phyloP scores from a whole-genome alignment of 2,888 invertebrate genomes.

The Glyphotaelius pellucidus region DNA sequence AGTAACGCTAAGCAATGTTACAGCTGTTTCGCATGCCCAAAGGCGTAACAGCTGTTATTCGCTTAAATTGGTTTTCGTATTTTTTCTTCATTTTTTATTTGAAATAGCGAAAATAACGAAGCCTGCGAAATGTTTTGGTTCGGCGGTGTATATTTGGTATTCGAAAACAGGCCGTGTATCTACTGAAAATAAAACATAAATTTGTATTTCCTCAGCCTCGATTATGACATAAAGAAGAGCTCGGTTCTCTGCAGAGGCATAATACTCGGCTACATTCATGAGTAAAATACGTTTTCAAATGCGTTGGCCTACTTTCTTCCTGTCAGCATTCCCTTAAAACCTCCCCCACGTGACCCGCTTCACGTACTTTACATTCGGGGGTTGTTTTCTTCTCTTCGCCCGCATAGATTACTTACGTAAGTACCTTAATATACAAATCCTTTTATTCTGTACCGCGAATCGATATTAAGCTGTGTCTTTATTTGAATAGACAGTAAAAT shows the following conservation, averaged over 20 bases:
- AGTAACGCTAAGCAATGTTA: background rate
- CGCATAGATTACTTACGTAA: slow-evolving; percentile 31
- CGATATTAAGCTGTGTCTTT: background rate
- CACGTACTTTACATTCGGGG: slow-evolving; percentile 41
- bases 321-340: slow-evolving; percentile 28
- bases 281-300: slow-evolving; percentile 26
- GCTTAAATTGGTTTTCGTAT: background rate
- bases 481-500: background rate
- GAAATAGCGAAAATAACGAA: background rate
- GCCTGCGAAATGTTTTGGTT: background rate
- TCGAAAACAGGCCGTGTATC: slow-evolving; percentile 2
- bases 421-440: background rate
- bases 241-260: background rate
- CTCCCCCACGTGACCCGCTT: slow-evolving; percentile 39
- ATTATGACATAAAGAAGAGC: background rate
- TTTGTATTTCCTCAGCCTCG: background rate
- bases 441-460: background rate
- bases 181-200: background rate
- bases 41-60: background rate
- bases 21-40: background rate
- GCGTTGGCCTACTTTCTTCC: slow-evolving; percentile 30
- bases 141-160: background rate
- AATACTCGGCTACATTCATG: slow-evolving; percentile 3
- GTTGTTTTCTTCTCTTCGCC: slow-evolving; percentile 24
- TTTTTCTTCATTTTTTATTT: background rate